Base-by-base conservation (phyloP, 2,113 vertebrate genomes). In the Tetrax tetrax region DNA sequence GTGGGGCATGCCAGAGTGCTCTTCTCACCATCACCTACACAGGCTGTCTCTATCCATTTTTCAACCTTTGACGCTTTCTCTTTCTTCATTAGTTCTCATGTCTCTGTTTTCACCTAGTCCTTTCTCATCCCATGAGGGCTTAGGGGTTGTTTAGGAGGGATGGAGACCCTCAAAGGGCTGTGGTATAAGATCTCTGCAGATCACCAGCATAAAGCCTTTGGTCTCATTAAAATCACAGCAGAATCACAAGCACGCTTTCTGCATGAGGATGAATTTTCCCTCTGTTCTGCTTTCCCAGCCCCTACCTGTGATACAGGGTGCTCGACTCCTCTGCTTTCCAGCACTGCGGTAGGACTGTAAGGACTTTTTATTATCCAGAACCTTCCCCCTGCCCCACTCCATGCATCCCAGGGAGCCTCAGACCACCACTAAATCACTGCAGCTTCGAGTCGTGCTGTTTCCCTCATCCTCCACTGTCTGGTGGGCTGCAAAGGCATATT, bases 21-120 rank as follows among this genome's bases (percentile, higher is more conserved):
- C 4, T 76, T 15, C 12, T 61, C 38, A 23, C 15, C 3, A 1
- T 56, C n/a, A 56, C 10, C 19, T 45, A 43, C 20, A 16, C 0
- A 1, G 22, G 28, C 9, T 3, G 12, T 63, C 50, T 69, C 51
- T 4, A 23, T 51, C 29, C 27, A 9, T 54, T 84, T 81, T 74
- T 69, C 38, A 89, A 33, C 23, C 4, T 22, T 17, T 9, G 24
- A 27, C 8, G 4, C 17, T 82, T 76, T 72, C 16, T 28, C 25
- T 72, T 89, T 74, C 24, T 31, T 75, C 12, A 10, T 51, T 75
- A 63, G 37, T 41, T 93, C 17, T 65, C n/a, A 4, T 38, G 37
- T 14, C 12, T 27, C 43, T 65, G 15, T 14, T 93, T 83, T 68
- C 19, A 7, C 33, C 17, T 37, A 47, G 14, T 10, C 6, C 43